phyloP scores from a whole-genome alignment of 35 echinoderm and acorn worm genomes.

The Hemicentrotus pulcherrimus region DNA sequence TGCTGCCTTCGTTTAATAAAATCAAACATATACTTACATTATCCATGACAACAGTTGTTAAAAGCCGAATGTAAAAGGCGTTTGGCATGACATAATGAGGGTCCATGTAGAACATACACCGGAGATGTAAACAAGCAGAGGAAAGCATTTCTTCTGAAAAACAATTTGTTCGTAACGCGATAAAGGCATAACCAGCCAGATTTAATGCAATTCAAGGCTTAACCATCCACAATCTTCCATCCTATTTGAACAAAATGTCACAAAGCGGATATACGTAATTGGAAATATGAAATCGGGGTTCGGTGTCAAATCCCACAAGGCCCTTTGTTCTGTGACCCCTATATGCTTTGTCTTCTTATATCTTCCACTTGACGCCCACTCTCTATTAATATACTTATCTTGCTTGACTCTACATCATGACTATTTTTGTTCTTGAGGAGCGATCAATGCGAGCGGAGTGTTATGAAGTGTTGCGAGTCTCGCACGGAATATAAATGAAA shows the following conservation, averaged over 20 bases:
- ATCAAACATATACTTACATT: too few relatives aligned
- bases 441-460: neutral
- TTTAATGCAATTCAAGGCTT: conserved; percentile 18
- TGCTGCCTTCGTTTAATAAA: too few relatives aligned
- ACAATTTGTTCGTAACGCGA: neutral
- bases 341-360: neutral
- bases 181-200: neutral
- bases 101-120: too few relatives aligned
- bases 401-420: neutral
- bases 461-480: too few relatives aligned
- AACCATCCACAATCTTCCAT: neutral
- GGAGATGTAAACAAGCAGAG: too few relatives aligned
- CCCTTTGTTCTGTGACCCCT: neutral
- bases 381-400: neutral
- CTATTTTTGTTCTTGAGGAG: neutral
- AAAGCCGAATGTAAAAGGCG: too few relatives aligned
- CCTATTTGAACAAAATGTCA: conserved; percentile 5
- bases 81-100: too few relatives aligned
- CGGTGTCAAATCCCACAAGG: neutral
- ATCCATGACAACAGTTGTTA: too few relatives aligned
- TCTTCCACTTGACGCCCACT: neutral
- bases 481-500: too few relatives aligned
- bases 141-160: neutral
- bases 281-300: neutral
- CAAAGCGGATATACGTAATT: neutral